Percentiles rank a stretch among this genome's conserved stretches.
Conservation (phyloP, 1,140 invertebrate species). For the Rhagoletis pomonella region DNA sequence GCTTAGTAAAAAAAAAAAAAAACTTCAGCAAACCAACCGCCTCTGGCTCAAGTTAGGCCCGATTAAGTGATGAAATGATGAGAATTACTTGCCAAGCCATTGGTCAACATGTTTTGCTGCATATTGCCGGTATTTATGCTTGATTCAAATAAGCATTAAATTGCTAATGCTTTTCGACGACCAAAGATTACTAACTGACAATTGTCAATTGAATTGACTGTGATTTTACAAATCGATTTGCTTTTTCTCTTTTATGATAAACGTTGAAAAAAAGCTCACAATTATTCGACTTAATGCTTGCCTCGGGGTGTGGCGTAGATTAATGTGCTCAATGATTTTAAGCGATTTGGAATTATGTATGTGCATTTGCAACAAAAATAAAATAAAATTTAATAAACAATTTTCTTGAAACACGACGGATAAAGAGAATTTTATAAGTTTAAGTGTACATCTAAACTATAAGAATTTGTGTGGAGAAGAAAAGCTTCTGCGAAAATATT, state of each 20-base stretch:
- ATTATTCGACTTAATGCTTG: conserved; percentile 6
- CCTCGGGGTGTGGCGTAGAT: background rate
- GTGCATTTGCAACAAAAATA: background rate
- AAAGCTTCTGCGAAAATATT: too few relatives aligned
- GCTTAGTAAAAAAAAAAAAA: background rate
- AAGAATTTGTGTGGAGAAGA: too few relatives aligned
- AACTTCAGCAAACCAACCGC: conserved; percentile 11
- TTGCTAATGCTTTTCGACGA: background rate
- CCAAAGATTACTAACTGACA: background rate
- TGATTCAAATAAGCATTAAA: conserved; percentile 20
- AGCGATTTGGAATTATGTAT: background rate
- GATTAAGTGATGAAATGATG: conserved; percentile 22
- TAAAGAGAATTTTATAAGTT: too few relatives aligned
- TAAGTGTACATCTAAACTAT: too few relatives aligned
- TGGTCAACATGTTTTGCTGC: background rate
- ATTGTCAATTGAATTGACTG: conserved; percentile 26
- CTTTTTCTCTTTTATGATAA: background rate
- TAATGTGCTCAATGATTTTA: background rate
- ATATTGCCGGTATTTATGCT: background rate
- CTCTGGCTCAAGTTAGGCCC: conserved; percentile 4
- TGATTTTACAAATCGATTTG: background rate
- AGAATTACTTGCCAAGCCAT: background rate
- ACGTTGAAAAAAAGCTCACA: background rate
- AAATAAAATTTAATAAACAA: background rate
- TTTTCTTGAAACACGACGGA: background rate